phyloP scores from a whole-genome alignment of 2,888 invertebrate species.

The Pollenia angustigena region DNA sequence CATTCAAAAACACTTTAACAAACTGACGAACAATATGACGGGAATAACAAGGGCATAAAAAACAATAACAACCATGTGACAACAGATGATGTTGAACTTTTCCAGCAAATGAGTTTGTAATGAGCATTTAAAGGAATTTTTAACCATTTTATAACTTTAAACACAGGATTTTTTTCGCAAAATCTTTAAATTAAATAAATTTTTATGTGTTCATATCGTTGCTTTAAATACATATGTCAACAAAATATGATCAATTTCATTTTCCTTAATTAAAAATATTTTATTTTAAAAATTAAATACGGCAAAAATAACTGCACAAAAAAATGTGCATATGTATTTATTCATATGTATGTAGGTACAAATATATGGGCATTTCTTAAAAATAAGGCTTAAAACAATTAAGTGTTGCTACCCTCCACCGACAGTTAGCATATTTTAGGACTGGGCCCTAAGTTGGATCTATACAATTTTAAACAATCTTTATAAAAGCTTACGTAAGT shows the following conservation, averaged over 20 bases:
- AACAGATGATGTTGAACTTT: constrained; percentile 44
- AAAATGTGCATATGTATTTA: no score
- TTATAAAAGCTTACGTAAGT: no score
- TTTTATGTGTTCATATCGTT: background rate
- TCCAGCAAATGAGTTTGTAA: constrained; percentile 45
- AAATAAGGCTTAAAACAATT: no score
- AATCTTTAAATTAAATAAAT: constrained; percentile 26
- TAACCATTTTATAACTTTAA: constrained; percentile 3
- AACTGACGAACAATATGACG: background rate
- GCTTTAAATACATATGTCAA: constrained; percentile 35
- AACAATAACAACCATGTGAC: constrained; percentile 4
- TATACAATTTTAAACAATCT: no score
- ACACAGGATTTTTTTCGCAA: background rate
- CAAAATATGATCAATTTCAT: constrained; percentile 44
- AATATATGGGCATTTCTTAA: no score
- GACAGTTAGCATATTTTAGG: no score
- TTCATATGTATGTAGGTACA: no score
- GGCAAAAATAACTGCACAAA: background rate
- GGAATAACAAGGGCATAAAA: background rate
- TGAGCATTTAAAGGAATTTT: constrained; percentile 35
- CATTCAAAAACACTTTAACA: constrained; percentile 2
- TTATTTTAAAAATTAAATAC: constrained; percentile 11
- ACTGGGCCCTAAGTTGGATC: no score
- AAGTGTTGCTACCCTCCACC: no score
- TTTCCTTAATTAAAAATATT: constrained; percentile 47